These are phyloP conservation scores for Drosophila auraria DNA, from an alignment of 1,140 invertebrate species.

Conservation along the genomic window DNA sequence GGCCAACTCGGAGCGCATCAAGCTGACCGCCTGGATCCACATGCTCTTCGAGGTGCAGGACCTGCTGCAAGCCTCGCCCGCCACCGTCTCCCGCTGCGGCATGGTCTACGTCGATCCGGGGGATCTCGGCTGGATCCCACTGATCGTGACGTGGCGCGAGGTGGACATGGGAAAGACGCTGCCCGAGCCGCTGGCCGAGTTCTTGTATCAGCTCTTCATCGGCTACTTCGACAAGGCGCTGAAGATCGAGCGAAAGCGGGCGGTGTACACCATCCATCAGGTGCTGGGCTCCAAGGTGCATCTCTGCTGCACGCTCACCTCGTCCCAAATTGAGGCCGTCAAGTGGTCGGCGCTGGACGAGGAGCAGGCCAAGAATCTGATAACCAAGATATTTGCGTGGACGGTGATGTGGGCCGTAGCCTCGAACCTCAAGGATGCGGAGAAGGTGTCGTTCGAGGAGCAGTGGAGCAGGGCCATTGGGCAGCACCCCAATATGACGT, in stretches of 20 bases:
- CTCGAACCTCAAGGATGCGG: slow-evolving; percentile 91
- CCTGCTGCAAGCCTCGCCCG: slow-evolving; percentile 93
- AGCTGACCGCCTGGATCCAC: slow-evolving; percentile 92
- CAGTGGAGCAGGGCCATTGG: slow-evolving; percentile 71
- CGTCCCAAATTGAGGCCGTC: slow-evolving; percentile 87
- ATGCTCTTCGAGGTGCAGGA: slow-evolving; percentile 97
- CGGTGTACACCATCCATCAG: slow-evolving; percentile 88
- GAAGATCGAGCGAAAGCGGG: slow-evolving; percentile 88
- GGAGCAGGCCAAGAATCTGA: slow-evolving; percentile 51
- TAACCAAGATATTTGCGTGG: slow-evolving; percentile 79
- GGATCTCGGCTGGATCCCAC: slow-evolving; percentile 92
- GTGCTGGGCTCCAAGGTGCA: slow-evolving; percentile 92
- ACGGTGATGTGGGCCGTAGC: slow-evolving; percentile 91
- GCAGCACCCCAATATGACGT: slow-evolving; percentile 60
- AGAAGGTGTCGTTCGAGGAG: slow-evolving; percentile 89
- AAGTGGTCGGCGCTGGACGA: slow-evolving; percentile 54
- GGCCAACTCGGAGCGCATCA: slow-evolving; percentile 95
- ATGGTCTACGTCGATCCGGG: slow-evolving; percentile 96
- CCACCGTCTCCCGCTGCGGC: slow-evolving; percentile 93
- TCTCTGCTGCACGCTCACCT: slow-evolving; percentile 90
- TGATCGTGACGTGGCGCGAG: slow-evolving; percentile 92
- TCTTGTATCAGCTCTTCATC: slow-evolving; percentile 88
- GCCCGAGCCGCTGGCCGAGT: slow-evolving; percentile 86
- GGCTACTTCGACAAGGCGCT: slow-evolving; percentile 89
- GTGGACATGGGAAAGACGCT: slow-evolving; percentile 87